Evolutionary conservation across 2,888 invertebrate genomes (phyloP).

Genomic region (Cylloceria caligata): DNA sequence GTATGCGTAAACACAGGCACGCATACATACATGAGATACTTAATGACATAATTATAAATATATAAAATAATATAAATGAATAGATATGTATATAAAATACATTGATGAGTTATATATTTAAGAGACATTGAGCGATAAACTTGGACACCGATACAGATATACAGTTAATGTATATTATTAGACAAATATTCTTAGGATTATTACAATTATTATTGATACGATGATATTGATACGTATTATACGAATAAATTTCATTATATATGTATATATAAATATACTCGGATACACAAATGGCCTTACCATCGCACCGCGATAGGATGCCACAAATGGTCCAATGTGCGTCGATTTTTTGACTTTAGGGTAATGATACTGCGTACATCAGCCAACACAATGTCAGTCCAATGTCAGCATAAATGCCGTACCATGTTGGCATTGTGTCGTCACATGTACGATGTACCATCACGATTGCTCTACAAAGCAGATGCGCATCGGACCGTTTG

Average conservation of each 20-base stretch:
- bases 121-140: conserved; percentile 42
- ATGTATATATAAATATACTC: conserved; percentile 33
- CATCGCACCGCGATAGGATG: too few species aligned
- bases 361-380: too few species aligned
- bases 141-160: conserved; percentile 46
- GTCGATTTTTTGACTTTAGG: too few species aligned
- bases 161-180: conserved; percentile 47
- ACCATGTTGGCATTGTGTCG: too few species aligned
- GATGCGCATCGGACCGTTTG: too few species aligned
- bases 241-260: neutral
- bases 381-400: too few species aligned
- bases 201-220: conserved; percentile 47
- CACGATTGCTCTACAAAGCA: too few species aligned
- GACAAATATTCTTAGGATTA: conserved; percentile 52
- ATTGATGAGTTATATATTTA: conserved; percentile 41
- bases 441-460: too few species aligned
- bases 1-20: conserved; percentile 35
- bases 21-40: conserved; percentile 55
- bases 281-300: too few species aligned
- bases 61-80: conserved; percentile 45
- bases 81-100: conserved; percentile 54
- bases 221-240: neutral
- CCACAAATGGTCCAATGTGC: too few species aligned
- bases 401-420: too few species aligned
- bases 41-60: conserved; percentile 52